Evolutionary conservation across 2,888 invertebrate species (phyloP), one percentile per base, ranked within the genome.

Genomic region (Cyclophora albipunctata): DNA sequence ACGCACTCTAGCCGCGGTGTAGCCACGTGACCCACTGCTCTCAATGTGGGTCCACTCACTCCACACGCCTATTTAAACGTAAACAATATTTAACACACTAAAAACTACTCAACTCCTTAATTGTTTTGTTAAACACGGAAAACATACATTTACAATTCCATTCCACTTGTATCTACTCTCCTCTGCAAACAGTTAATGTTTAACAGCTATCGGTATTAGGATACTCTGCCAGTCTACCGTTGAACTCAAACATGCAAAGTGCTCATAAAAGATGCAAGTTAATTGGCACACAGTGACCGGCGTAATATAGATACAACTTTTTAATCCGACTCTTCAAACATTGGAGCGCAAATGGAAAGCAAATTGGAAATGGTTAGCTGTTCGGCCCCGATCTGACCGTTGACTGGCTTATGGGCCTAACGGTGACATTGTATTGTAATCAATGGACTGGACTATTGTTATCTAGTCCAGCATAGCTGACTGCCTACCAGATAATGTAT

Each of bases 351-450:
- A 71, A 73, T 75, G 74, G 74, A 79, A 80, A 78, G 73, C 73
- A 71, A 79, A 77, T 74, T 77, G 73, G 69, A 77, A 76, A 72
- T 69, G 68, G 51, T 54, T 59, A 63, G 62, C 59, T 51, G 62
- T 59, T 56, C 58, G 63, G 54, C 67, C 63, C 62, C 64, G 53
- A 64, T 69, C 53, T 54, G 54, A 59, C 51, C 58, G 55, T 52
- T 50, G 50, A 46, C 48, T 56, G 54, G 50, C 53, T 53, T 58
- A 54, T 59, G 59, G 51, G 59, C 55, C 62, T 69, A 72, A 67
- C 73, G 67, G 63, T 67, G 71, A 70, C 69, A 68, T 55, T 57
- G 54, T 63, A 57, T 65, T 63, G 60, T 58, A 60, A 63, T 63
- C 55, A 59, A 57, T 58, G 49, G 44, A 50, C 51, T 47, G 48